Conservation (phyloP, 2,888 invertebrate species). For the Tipula unca region DNA sequence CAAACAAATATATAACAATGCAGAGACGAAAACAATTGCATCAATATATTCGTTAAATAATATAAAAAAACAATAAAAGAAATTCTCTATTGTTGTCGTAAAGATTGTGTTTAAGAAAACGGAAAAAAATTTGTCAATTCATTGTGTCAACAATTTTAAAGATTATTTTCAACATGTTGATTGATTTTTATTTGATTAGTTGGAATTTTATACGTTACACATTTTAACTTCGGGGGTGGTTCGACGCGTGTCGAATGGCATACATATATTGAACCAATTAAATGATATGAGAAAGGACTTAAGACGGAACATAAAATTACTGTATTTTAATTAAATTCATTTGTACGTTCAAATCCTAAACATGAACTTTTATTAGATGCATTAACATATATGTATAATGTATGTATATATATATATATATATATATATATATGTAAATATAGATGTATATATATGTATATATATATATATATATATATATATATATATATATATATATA, state of each 20-base stretch:
- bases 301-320: neutral
- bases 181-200: constrained; percentile 14
- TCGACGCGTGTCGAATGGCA: neutral
- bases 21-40: neutral
- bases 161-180: neutral
- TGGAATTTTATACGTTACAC: neutral
- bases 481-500: too few relatives aligned
- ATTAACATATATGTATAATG: too few relatives aligned
- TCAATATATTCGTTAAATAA: neutral
- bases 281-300: neutral
- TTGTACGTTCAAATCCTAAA: too few relatives aligned
- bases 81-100: neutral
- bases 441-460: too few relatives aligned
- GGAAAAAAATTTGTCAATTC: neutral
- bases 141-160: constrained; percentile 3
- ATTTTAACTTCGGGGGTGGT: neutral
- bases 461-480: too few relatives aligned
- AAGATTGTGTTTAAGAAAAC: neutral
- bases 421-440: too few relatives aligned
- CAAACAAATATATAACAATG: neutral
- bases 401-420: too few relatives aligned
- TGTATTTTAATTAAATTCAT: neutral
- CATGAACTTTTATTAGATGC: too few relatives aligned
- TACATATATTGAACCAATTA: neutral
- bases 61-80: neutral